phyloP scores from a whole-genome alignment of 37 sponge, comb jelly and placozoan genomes.

The Mnemiopsis leidyi region DNA sequence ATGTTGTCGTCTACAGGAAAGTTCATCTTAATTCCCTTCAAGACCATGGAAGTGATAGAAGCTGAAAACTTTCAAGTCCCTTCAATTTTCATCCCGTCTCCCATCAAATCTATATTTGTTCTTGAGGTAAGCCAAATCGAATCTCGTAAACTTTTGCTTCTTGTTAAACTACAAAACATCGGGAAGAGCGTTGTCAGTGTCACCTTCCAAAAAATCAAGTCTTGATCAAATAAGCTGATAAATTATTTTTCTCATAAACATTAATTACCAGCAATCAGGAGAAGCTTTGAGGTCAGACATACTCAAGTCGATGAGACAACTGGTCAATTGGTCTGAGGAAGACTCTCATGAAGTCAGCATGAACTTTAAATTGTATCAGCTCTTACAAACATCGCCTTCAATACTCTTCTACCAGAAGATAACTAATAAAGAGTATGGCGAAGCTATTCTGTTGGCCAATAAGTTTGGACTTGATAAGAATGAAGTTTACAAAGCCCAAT shows the following conservation, averaged over 20 bases:
- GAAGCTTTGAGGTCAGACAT: background rate
- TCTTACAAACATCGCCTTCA: constrained; percentile 42
- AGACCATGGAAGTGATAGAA: constrained; percentile 4
- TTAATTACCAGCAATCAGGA: constrained; percentile 2
- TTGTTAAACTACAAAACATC: too few relatives aligned
- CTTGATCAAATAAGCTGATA: background rate
- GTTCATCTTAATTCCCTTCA: background rate
- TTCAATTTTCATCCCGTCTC: constrained; percentile 60
- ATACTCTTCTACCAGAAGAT: constrained; percentile 54
- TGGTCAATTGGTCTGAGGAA: background rate
- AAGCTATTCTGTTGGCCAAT: constrained; percentile 23
- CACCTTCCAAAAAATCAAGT: background rate
- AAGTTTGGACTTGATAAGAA: constrained; percentile 24
- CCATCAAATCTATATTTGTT: constrained; percentile 11
- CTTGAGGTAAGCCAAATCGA: constrained; percentile 4
- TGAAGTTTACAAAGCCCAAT: constrained; percentile 58
- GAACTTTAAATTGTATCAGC: constrained; percentile 34
- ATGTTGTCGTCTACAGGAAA: constrained; percentile 24
- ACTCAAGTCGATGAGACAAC: constrained; percentile 8
- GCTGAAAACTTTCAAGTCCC: constrained; percentile 6
- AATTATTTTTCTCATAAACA: background rate
- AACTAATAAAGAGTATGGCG: background rate
- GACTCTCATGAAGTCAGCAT: background rate
- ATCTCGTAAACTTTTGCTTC: background rate
- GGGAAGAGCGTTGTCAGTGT: too few relatives aligned